Evolutionary conservation across 2,113 vertebrate genomes (phyloP), one percentile per base, ranked within the genome.

Genomic region (Ctenomys sociabilis): DNA sequence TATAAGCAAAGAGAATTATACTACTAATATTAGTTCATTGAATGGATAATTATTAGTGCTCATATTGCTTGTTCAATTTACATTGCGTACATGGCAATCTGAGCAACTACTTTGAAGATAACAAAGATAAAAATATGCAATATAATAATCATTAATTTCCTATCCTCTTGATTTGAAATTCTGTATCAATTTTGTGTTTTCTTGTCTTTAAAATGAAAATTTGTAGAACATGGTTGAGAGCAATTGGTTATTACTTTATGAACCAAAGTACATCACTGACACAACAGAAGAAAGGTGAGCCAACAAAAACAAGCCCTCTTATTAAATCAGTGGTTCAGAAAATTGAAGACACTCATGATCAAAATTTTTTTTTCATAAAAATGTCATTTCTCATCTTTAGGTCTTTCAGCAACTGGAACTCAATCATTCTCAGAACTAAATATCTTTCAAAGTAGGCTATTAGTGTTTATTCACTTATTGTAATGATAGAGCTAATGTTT

Each of bases 271-370:
- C 13, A 59, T 21, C 7, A 72, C 57, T 61, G 73, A 22, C 3
- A 61, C 4, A 54, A 26, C 7, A 43, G 21, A 63, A 83, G 24
- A 2, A 8, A 3, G 21, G 59, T n/a, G 4, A 32, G 10, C 13
- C 9, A 1, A 2, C 17, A 4, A 13, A 57, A 43, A 35, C 19
- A 7, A 22, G 9, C 5, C 14, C 4, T 83, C 28, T 63, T 59
- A 57, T 10, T 52, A 5, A 66, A 37, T 59, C 52, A 10, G 0
- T 40, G 30, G 1, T n/a, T 21, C 17, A 59, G 2, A 1, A 5
- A 0, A 21, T 6, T 8, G 3, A 68, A 64, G 11, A 63, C 12
- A 75, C 11, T 22, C 24, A 43, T 28, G 7, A 26, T 73, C 52
- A 49, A 66, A 4, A 28, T 2, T 45, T 49, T 73, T 16, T 90